Conservation (phyloP, 2,888 invertebrate genomes). For the Agrotis segetum region DNA sequence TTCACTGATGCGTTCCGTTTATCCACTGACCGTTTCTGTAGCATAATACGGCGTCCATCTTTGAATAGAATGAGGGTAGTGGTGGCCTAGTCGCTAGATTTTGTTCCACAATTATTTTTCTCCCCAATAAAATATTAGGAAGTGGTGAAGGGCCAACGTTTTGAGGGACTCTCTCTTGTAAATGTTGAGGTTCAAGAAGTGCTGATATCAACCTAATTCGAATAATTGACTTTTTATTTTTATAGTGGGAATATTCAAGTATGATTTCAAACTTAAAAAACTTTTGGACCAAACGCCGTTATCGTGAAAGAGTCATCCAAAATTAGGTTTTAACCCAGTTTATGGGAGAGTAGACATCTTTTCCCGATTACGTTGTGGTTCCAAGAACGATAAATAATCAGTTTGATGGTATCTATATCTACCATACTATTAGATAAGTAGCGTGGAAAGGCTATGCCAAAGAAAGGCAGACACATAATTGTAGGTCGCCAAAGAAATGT, state of each 20-base stretch:
- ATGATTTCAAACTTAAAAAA: neutral
- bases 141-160: neutral
- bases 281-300: neutral
- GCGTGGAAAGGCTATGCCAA: too few relatives aligned
- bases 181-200: neutral
- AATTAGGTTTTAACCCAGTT: too few relatives aligned
- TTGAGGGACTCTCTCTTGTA: neutral
- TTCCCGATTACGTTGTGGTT: too few relatives aligned
- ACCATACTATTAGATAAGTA: too few relatives aligned
- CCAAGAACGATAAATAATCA: too few relatives aligned
- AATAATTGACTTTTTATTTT: neutral
- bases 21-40: slow-evolving; percentile 32
- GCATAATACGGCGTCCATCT: slow-evolving; percentile 11
- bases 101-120: too few relatives aligned
- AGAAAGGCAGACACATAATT: neutral
- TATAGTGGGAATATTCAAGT: too few relatives aligned
- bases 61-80: neutral
- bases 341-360: too few relatives aligned
- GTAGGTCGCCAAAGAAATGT: neutral
- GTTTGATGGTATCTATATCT: too few relatives aligned
- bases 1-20: slow-evolving; percentile 45
- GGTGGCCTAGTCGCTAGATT: too few relatives aligned
- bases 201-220: neutral
- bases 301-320: too few relatives aligned
- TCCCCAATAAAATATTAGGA: too few relatives aligned